Evolutionary conservation across 1,140 invertebrate species (phyloP), one percentile per base, ranked within the genome.

Genomic region (Conus betulinus): DNA sequence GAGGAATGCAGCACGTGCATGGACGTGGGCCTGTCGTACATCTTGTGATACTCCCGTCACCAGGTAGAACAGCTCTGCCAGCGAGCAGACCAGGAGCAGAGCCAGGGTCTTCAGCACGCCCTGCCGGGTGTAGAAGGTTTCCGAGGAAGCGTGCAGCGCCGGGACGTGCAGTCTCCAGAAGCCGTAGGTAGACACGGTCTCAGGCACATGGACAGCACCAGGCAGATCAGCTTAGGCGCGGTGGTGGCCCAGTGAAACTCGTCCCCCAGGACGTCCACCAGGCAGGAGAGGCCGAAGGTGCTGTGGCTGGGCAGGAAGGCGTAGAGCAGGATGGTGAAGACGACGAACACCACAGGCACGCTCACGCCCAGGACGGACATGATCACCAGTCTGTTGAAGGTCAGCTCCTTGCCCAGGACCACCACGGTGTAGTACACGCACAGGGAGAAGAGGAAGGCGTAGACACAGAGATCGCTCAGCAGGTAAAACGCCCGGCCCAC

Each of bases 301-400:
- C 4, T 52, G 23, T 5, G 11, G 13, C 53, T 25, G 23, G 85
- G 71, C 17, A 87, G 85, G n/a, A 87, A 87, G 74, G 74, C 57
- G 85, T 87, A 79, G 71, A 87, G 85, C 20, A 87, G 85, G 74
- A 87, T 87, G 51, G 52, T 78, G 74, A 87, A 79, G 85, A 51
- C 39, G 51, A 87, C 52, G 71, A 52, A 87, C 51, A 79, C 13
- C 7, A 74, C 71, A 5, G 85, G 85, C 6, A 87, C 51, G 0
- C 85, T 74, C 85, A 87, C 6, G 8, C 71, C 85, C 51, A 87
- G 23, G 51, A 87, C 51, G n/a, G 79, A 87, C 71, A 87, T 67
- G n/a, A 53, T 25, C n/a, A 87, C 25, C 17, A 87, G 85, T 25
- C 74, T 78, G 85, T 78, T 87, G 71, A 87, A 78, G 71, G 67